A percentile compares a stretch with the other conserved stretches of the same genome.
These are phyloP conservation scores for Scophthalmus maximus DNA, from an alignment of 2,113 vertebrate genomes.

Conservation along the genomic window DNA sequence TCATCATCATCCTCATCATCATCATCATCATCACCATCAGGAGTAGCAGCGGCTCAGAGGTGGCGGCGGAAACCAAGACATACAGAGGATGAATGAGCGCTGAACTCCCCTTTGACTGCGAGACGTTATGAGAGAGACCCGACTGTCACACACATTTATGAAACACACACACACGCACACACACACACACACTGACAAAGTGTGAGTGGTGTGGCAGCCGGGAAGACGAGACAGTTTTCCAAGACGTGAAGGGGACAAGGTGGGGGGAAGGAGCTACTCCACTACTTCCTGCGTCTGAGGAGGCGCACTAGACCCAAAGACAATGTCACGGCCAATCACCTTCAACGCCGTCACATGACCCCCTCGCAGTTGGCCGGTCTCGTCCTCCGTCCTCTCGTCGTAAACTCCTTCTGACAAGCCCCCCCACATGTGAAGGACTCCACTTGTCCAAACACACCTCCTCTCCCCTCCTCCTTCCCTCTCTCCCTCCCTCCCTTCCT, in stretches of 20 bases:
- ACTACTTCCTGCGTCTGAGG: slow-evolving; percentile 65
- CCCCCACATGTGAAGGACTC: slow-evolving; percentile 39
- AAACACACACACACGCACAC: slow-evolving; percentile 20
- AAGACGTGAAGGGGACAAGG: background rate
- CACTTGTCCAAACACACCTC: slow-evolving; percentile 54
- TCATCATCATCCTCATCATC: background rate
- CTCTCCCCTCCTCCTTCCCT: background rate
- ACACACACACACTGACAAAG: slow-evolving; percentile 26
- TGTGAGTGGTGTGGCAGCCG: slow-evolving; percentile 30
- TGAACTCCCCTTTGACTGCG: background rate
- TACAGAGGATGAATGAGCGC: background rate
- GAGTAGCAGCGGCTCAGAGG: no score
- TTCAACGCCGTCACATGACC: slow-evolving; percentile 66
- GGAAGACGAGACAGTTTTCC: slow-evolving; percentile 37
- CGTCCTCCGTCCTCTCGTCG: slow-evolving; percentile 21
- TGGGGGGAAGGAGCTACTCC: slow-evolving; percentile 27
- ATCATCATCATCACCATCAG: background rate
- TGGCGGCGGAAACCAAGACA: background rate
- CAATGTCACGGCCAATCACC: slow-evolving; percentile 79
- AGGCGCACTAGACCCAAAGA: slow-evolving; percentile 69
- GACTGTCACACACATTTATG: background rate
- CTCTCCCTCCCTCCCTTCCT: slow-evolving; percentile 38
- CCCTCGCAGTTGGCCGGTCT: slow-evolving; percentile 45
- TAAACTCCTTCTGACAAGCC: slow-evolving; percentile 59
- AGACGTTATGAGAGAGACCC: slow-evolving; percentile 13